These are phyloP conservation scores for Boloria selene DNA, from an alignment of 2,888 invertebrate genomes.

Conservation along the genomic window DNA sequence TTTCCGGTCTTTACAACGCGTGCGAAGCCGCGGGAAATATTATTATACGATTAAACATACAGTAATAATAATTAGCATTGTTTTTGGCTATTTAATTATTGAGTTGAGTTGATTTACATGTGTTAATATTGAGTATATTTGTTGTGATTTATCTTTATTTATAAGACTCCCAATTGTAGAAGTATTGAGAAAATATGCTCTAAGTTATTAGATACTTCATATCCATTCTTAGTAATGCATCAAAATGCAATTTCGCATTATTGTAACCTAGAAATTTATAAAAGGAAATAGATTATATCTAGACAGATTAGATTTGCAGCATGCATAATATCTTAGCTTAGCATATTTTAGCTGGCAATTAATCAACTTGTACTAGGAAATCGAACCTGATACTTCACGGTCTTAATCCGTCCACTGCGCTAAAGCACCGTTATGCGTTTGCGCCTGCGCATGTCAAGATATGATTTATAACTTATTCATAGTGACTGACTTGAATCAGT, in stretches of 20 bases:
- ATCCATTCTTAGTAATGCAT: too few relatives aligned
- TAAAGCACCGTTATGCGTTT: slow-evolving; percentile 42
- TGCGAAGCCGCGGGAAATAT: too few relatives aligned
- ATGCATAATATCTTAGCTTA: slow-evolving; percentile 20
- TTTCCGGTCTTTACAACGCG: too few relatives aligned
- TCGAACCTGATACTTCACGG: slow-evolving; percentile 37
- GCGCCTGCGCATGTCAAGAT: slow-evolving; percentile 41
- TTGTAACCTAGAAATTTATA: slow-evolving; percentile 3
- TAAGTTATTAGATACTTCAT: too few relatives aligned
- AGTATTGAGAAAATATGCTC: too few relatives aligned
- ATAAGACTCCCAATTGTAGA: too few relatives aligned
- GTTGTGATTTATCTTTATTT: too few relatives aligned
- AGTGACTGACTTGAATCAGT: slow-evolving; percentile 27
- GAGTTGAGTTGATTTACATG: too few relatives aligned
- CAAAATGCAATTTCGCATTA: neutral
- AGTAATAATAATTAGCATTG: too few relatives aligned
- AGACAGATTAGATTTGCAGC: slow-evolving; percentile 19
- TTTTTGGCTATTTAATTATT: too few relatives aligned
- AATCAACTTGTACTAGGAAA: slow-evolving; percentile 39
- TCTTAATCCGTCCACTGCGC: slow-evolving; percentile 38
- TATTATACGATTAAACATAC: too few relatives aligned
- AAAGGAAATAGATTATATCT: slow-evolving; percentile 19
- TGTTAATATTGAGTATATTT: too few relatives aligned
- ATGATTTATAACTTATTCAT: slow-evolving; percentile 52
- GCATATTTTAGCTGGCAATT: slow-evolving; percentile 31